These are phyloP conservation scores for Matsumyia berberina DNA, from an alignment of 2,888 invertebrate species.

Conservation along the genomic window DNA sequence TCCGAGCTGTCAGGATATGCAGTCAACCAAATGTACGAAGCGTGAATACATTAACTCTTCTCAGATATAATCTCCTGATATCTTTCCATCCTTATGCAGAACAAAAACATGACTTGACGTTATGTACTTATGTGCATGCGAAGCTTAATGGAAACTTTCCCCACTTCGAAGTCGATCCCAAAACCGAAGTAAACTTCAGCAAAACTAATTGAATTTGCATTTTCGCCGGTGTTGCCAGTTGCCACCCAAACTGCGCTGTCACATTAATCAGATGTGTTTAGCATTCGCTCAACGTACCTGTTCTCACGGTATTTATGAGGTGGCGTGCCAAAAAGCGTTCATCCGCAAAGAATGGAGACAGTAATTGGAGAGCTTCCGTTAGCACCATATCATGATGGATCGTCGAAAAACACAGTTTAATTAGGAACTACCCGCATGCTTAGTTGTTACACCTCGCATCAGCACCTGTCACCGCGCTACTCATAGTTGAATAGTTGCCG, in stretches of 20 bases:
- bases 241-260: constrained; percentile 1
- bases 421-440: constrained; percentile 11
- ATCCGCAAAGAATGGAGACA: background rate
- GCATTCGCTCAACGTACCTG: background rate
- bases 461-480: constrained; percentile 25
- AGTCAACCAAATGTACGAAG: too few relatives aligned
- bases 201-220: constrained; percentile 34
- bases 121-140: background rate
- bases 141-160: background rate
- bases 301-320: constrained; percentile 13
- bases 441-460: constrained; percentile 7
- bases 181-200: constrained; percentile 11
- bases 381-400: constrained; percentile 3
- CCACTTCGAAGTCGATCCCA: background rate
- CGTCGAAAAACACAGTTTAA: constrained; percentile 18
- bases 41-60: too few relatives aligned
- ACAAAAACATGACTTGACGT: background rate
- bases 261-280: constrained; percentile 29
- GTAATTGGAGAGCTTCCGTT: constrained; percentile 7
- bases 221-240: background rate
- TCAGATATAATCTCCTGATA: background rate
- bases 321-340: background rate
- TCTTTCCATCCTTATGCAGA: background rate
- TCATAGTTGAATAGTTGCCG: constrained; percentile 29
- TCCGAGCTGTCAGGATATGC: too few relatives aligned